Base-by-base conservation (phyloP, 2,797 vertebrate species). In the Catostomus latipinnis region DNA sequence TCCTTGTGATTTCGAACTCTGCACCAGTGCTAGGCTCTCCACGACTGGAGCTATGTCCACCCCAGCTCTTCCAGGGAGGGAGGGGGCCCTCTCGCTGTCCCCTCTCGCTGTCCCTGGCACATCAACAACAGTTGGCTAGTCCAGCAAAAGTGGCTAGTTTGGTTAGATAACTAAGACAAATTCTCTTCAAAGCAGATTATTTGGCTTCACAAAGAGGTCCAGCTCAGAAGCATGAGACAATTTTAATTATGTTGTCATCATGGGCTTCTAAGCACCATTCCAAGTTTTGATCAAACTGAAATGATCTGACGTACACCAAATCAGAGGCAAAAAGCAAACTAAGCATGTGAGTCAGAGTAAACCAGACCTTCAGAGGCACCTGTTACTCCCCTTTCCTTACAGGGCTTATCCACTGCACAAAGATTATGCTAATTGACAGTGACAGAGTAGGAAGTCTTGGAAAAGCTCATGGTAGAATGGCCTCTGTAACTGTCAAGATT, bases 391-490 rank as follows among this genome's bases (percentile, higher is more conserved):
- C 89, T 91, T 92, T 93, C 90, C 78, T 91, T 91, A 89, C 91
- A 91, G 88, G 90, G 90, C 91, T 95, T 95, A 92, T 90, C 83
- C 84, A 83, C 83, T 80, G 78, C 86, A 74, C 69, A 10, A 84
- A 93, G 94, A 95, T 97, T 96, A 96, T 82, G 71, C 85, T 93
- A 95, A 96, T 94, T 92, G 89, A 74, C 84, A 86, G 88, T 91
- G 95, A 95, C 95, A 92, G 88, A 89, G 86, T 86, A 91, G 90
- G 71, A 80, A 81, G 79, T 78, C 69, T 61, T 56, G 65, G 62
- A 60, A 69, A 79, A 75, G 74, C 22, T 49, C 74, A 53, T 68
- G 73, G 83, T 68, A 57, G 6, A 48, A 14, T 48, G 50, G 74
- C 63, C 71, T 75, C 48, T 46, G 43, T 67, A 57, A 56, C 76